These are phyloP conservation scores for Stramonita haemastoma DNA, from an alignment of 2,888 invertebrate genomes.

Conservation along the genomic window DNA sequence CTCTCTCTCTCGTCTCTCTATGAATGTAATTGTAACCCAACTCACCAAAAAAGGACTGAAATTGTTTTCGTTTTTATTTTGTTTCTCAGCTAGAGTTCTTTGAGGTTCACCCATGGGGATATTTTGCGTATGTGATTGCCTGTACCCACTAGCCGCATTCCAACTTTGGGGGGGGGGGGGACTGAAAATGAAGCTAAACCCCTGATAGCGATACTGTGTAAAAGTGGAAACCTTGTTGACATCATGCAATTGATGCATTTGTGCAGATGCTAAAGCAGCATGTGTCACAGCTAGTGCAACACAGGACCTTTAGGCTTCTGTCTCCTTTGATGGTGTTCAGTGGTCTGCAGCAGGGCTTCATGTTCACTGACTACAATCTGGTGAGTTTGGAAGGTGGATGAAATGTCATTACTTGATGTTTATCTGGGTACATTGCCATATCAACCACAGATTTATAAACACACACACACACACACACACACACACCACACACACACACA, in stretches of 20 bases:
- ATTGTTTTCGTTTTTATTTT: no score
- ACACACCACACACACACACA: not conserved
- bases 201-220: no score
- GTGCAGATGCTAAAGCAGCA: slow-evolving; percentile 72
- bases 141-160: no score
- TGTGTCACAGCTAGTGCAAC: slow-evolving; percentile 64
- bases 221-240: not conserved
- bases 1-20: no score
- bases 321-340: slow-evolving; percentile 74
- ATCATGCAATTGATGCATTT: not conserved
- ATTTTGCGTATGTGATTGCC: no score
- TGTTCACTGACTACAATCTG: slow-evolving; percentile 75
- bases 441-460: not conserved
- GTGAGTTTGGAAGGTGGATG: slow-evolving; percentile 51
- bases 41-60: no score
- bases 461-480: slow-evolving; percentile 9
- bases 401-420: not conserved
- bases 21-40: no score
- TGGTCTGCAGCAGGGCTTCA: slow-evolving; percentile 76
- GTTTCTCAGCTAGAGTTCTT: no score
- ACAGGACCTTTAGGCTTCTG: slow-evolving; percentile 73
- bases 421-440: not conserved
- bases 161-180: no score
- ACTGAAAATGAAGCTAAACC: no score
- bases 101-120: no score